These are phyloP conservation scores for Pampusana beccarii DNA, from an alignment of 2,113 vertebrate species.

Conservation along the genomic window DNA sequence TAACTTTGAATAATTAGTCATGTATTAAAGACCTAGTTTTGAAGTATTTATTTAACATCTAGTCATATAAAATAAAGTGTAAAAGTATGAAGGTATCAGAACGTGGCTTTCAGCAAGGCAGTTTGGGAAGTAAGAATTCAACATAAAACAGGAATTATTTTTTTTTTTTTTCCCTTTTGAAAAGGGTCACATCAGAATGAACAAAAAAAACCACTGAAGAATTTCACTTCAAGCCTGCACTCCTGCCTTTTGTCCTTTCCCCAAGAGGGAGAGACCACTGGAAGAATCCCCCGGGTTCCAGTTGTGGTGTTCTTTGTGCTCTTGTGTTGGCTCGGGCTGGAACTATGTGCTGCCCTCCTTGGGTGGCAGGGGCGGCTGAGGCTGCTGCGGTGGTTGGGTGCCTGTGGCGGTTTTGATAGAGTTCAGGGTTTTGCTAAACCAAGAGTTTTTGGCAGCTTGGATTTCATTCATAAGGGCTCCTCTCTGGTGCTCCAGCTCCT, in stretches of 20 bases:
- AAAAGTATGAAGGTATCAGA: conserved; percentile 69
- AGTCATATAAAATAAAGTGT: conserved; percentile 78
- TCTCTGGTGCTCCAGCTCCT: conserved; percentile 98
- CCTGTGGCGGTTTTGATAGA: conserved; percentile 94
- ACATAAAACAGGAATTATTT: conserved; percentile 59
- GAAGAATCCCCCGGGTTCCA: conserved; percentile 27
- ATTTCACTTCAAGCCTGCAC: conserved; percentile 65
- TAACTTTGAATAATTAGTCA: conserved; percentile 65
- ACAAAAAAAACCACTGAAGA: conserved; percentile 68
- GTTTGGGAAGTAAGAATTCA: conserved; percentile 64
- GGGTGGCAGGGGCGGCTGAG: conserved; percentile 61
- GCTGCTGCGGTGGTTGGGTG: conserved; percentile 81
- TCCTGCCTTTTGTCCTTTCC: conserved; percentile 57
- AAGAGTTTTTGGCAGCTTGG: conserved; percentile 98
- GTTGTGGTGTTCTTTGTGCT: conserved; percentile 73
- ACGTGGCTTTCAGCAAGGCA: conserved; percentile 67
- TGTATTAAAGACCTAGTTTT: conserved; percentile 72
- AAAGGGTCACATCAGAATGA: conserved; percentile 63
- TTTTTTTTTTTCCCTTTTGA: conserved; percentile 21
- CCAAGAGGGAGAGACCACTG: conserved; percentile 47
- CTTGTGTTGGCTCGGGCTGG: conserved; percentile 34
- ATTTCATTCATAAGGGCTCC: conserved; percentile 97
- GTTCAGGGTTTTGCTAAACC: conserved; percentile 99
- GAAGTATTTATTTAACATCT: conserved; percentile 73
- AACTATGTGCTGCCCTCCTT: conserved; percentile 80